Evolutionary conservation across 2,888 invertebrate species (phyloP).

Genomic region (Drosophila diplacantha): DNA sequence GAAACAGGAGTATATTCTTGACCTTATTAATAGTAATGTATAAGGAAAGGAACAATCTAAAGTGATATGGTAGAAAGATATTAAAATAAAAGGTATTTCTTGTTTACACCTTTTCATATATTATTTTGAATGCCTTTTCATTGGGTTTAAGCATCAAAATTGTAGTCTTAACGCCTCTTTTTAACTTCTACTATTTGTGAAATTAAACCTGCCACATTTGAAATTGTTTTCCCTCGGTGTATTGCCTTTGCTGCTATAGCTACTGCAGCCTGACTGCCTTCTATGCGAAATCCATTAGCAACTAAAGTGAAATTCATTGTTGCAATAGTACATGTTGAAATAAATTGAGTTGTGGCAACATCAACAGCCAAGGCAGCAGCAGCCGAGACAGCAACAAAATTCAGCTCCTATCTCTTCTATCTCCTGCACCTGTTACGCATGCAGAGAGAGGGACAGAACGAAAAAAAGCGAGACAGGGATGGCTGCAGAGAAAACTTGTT

Average conservation of each 20-base stretch:
- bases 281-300: slow-evolving; percentile 72
- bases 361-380: slow-evolving; percentile 33
- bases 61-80: rapidly evolving
- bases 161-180: no score
- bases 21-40: background rate
- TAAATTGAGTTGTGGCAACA: slow-evolving; percentile 74
- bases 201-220: background rate
- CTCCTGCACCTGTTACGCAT: slow-evolving; percentile 66
- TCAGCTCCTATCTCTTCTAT: slow-evolving; percentile 34
- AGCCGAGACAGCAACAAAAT: slow-evolving; percentile 39
- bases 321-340: slow-evolving; percentile 74
- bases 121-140: background rate
- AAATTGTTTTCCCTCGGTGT: background rate
- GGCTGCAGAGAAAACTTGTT: slow-evolving; percentile 53
- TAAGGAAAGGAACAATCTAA: background rate
- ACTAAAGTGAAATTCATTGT: slow-evolving; percentile 74
- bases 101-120: background rate
- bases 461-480: slow-evolving; percentile 9
- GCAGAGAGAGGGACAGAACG: slow-evolving; percentile 32
- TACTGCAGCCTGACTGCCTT: slow-evolving; percentile 43
- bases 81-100: background rate
- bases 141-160: background rate
- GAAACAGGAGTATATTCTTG: background rate
- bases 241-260: slow-evolving; percentile 2
- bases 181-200: no score